These are phyloP conservation scores for Psilanteris sp. DNA, from an alignment of 1,140 invertebrate genomes.

Conservation along the genomic window DNA sequence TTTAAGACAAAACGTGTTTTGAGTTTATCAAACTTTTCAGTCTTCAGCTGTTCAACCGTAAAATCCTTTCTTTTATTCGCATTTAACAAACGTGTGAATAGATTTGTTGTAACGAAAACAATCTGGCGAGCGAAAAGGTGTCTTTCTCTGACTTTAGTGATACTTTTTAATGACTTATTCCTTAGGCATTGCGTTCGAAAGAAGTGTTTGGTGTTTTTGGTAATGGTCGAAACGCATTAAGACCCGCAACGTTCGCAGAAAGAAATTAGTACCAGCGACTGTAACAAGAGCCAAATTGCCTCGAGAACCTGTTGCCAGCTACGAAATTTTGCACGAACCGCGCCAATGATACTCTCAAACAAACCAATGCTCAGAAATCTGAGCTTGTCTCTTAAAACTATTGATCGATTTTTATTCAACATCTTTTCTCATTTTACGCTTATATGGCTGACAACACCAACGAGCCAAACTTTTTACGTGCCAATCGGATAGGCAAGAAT, in stretches of 20 bases:
- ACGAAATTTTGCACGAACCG: slow-evolving; percentile 49
- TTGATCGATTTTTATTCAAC: slow-evolving; percentile 17
- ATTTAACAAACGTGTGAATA: slow-evolving; percentile 15
- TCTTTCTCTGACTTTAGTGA: slow-evolving; percentile 14
- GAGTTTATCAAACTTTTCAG: too few relatives aligned
- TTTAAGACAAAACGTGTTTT: too few relatives aligned
- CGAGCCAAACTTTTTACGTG: too few relatives aligned
- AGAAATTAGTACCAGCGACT: slow-evolving; percentile 48
- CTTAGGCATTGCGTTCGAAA: slow-evolving; percentile 8
- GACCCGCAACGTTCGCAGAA: slow-evolving; percentile 47
- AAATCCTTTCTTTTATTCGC: background rate
- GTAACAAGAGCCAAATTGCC: slow-evolving; percentile 61
- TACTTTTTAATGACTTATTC: slow-evolving; percentile 54
- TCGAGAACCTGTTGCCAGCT: slow-evolving; percentile 55
- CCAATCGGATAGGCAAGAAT: too few relatives aligned
- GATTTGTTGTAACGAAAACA: slow-evolving; percentile 26
- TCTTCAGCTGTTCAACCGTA: background rate
- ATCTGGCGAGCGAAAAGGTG: slow-evolving; percentile 2
- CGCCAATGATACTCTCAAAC: slow-evolving; percentile 38
- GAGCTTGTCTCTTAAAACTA: slow-evolving; percentile 32
- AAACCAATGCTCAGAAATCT: slow-evolving; percentile 22
- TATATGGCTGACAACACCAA: too few relatives aligned
- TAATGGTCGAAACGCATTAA: slow-evolving; percentile 40
- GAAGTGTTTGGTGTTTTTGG: slow-evolving; percentile 29
- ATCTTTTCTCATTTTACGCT: background rate